A percentile compares a stretch with the other conserved stretches of the same genome.
These are phyloP conservation scores for Cebidichthys violaceus DNA, from an alignment of 2,113 vertebrate genomes.

Conservation along the genomic window DNA sequence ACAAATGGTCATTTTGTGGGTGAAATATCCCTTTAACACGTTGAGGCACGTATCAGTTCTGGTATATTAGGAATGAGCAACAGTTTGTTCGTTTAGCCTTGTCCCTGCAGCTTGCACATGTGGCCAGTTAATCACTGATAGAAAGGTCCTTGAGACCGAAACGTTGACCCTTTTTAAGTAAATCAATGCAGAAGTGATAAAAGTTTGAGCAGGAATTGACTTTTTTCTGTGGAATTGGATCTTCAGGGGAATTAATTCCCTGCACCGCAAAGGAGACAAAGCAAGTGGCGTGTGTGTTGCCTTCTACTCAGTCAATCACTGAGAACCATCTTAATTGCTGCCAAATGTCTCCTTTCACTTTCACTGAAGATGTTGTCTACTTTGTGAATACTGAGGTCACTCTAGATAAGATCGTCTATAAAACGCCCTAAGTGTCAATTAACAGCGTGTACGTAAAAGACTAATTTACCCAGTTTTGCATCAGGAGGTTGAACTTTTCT, in stretches of 20 bases:
- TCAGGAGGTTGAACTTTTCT: neutral
- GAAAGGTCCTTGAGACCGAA: neutral
- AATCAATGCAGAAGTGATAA: neutral
- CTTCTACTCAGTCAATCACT: neutral
- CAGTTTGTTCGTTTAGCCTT: neutral
- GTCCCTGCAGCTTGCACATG: neutral
- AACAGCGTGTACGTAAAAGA: neutral
- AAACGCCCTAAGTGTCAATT: neutral
- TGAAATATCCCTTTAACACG: neutral
- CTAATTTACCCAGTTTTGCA: neutral
- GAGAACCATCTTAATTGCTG: neutral
- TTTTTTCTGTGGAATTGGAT: neutral
- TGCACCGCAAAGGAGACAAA: neutral
- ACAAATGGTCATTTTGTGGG: neutral
- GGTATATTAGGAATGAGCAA: neutral
- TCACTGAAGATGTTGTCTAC: neutral
- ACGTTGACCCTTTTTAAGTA: neutral
- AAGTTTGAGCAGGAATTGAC: neutral
- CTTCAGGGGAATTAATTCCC: neutral
- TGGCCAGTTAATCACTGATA: neutral
- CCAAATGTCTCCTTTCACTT: slow-evolving; percentile 8
- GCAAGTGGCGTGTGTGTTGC: neutral
- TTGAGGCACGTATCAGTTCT: neutral
- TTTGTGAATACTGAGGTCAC: neutral
- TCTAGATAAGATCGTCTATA: neutral